Evolutionary conservation across 1,140 invertebrate genomes (phyloP), one percentile per base, ranked within the genome.

Genomic region (Eumaeus atala): DNA sequence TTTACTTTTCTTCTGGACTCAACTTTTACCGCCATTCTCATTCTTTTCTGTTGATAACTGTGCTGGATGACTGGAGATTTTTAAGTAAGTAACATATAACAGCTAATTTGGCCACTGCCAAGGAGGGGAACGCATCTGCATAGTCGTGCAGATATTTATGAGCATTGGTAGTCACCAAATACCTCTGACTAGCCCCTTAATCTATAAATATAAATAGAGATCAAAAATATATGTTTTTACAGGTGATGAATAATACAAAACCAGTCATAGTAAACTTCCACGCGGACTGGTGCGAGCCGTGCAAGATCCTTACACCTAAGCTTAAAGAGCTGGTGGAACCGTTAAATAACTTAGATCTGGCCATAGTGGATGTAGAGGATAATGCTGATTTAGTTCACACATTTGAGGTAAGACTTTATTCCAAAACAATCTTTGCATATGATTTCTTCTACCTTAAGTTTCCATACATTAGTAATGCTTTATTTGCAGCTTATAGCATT

Each of bases 211-310:
- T 50, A 21, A 47, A n/a, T 38, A 11, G 28, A 12, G 21, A 28
- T 28, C 6, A 5, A 14, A 17, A 18, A 36, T 18, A 42, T n/a
- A n/a, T 11, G 17, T 55, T 16, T 28, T 64, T 74, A 4, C 63
- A 95, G 89, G 94, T 95, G 33, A 93, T 95, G 90, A 94, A 95
- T 71, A 94, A 92, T 69, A 89, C 90, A 37, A 92, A 93, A 64
- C 93, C 94, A 18, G 94, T 95, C 7, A 94, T 95, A 79, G 94
- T 95, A 2, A 95, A 95, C 79, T 95, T 95, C 73, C 94, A 96
- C 68, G 94, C 94, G 4, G 93, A 96, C 62, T 99, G 97, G 97
- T 92, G 97, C 87, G 96, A 97, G 71, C 97, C 97, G 0, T 99
- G 97, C 81, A 97, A 97, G 87, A 92, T 97, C 54, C 88, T 99